These are phyloP conservation scores for Chelon labrosus DNA, from an alignment of 2,797 vertebrate species.

Conservation along the genomic window DNA sequence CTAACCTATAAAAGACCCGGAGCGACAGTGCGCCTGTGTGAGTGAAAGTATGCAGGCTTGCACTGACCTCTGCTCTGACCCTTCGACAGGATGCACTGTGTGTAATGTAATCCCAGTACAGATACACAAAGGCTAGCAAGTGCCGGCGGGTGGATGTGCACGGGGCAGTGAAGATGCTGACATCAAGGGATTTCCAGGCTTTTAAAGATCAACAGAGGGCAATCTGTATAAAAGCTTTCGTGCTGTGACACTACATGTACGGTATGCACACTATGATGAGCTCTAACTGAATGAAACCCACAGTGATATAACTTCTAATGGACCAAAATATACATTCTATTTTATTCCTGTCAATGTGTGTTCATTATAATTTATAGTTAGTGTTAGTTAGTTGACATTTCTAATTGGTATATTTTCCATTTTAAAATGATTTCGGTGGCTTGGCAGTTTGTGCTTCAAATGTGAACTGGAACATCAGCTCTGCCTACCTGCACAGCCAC, in stretches of 20 bases:
- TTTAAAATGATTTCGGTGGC: neutral
- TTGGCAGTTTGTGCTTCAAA: neutral
- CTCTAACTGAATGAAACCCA: neutral
- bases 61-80: constrained; percentile 63
- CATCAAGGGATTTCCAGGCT: constrained; percentile 21
- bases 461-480: too few relatives aligned
- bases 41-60: constrained; percentile 42
- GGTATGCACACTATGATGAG: constrained; percentile 1
- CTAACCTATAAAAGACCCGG: neutral
- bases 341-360: neutral
- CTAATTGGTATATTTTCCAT: neutral
- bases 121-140: constrained; percentile 48
- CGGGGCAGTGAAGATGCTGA: constrained; percentile 15
- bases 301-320: neutral
- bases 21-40: constrained; percentile 2
- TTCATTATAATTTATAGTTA: neutral
- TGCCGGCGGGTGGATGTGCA: neutral
- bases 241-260: constrained; percentile 1
- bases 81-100: constrained; percentile 44
- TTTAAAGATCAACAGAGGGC: constrained; percentile 8
- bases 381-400: too few relatives aligned
- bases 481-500: too few relatives aligned
- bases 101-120: constrained; percentile 58
- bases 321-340: neutral
- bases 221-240: constrained; percentile 3